phyloP scores from a whole-genome alignment of 2,113 vertebrate species.

The Equus quagga region DNA sequence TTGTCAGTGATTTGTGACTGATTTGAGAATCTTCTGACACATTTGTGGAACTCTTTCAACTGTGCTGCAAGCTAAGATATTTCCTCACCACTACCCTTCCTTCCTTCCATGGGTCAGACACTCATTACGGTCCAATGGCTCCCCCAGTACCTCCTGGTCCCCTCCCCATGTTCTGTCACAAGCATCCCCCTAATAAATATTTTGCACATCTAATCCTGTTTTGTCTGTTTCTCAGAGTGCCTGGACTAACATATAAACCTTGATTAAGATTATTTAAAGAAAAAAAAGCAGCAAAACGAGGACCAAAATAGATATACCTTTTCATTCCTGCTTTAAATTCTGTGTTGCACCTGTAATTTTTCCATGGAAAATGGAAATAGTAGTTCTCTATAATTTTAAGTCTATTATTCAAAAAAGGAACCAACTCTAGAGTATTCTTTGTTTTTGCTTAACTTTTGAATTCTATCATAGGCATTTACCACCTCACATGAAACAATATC shows the following conservation, averaged over 20 bases:
- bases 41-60: not conserved
- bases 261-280: not conserved
- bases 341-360: too few species aligned
- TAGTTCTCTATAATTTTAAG: not conserved
- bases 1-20: not conserved
- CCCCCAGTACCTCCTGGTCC: not conserved
- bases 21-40: not conserved
- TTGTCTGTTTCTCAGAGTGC: too few species aligned
- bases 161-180: fast-evolving
- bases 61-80: fast-evolving
- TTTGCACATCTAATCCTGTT: too few species aligned
- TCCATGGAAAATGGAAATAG: not conserved
- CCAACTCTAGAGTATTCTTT: not conserved
- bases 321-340: not conserved
- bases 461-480: fast-evolving
- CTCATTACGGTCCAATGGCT: not conserved
- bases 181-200: too few species aligned
- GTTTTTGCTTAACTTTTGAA: not conserved
- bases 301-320: not conserved
- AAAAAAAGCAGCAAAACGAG: not conserved
- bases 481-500: not conserved
- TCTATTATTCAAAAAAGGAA: not conserved
- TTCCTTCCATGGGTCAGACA: fast-evolving
- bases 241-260: too few species aligned
- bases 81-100: fast-evolving